phyloP scores from a whole-genome alignment of 2,797 vertebrate species.

The Gymnopithys bicolor region DNA sequence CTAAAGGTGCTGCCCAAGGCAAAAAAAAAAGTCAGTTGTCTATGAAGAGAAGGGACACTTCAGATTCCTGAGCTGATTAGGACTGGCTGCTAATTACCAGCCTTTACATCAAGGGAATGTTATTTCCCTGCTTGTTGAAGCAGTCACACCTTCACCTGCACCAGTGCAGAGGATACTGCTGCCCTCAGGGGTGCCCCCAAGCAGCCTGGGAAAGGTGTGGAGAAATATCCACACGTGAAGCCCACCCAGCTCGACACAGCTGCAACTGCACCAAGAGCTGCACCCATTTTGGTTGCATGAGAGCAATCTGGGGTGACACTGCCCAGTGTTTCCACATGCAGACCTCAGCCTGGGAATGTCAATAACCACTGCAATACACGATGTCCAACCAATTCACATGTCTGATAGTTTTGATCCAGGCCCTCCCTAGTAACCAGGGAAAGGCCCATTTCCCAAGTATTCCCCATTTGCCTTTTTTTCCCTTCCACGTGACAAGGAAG shows the following conservation, averaged over 20 bases:
- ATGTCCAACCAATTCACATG: neutral
- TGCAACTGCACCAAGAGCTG: neutral
- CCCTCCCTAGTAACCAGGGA: too few relatives aligned
- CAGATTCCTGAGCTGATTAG: neutral
- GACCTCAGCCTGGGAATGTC: neutral
- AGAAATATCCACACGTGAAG: neutral
- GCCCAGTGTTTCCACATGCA: rapidly evolving
- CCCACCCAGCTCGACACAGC: neutral
- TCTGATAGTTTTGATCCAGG: too few relatives aligned
- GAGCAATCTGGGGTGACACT: neutral
- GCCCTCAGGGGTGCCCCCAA: neutral
- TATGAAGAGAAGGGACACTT: neutral
- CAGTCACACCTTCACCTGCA: neutral
- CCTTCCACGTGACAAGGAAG: too few relatives aligned
- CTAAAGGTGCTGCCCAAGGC: neutral
- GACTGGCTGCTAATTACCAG: neutral
- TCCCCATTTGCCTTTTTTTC: too few relatives aligned
- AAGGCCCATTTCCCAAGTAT: too few relatives aligned
- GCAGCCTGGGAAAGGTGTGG: neutral
- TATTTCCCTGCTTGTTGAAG: neutral
- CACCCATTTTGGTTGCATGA: neutral
- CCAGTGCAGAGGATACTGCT: neutral
- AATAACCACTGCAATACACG: rapidly evolving
- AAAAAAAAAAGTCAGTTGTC: neutral
- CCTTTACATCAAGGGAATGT: neutral